These are phyloP conservation scores for Polypedilum vanderplanki DNA, from an alignment of 1,140 invertebrate species.

Conservation along the genomic window DNA sequence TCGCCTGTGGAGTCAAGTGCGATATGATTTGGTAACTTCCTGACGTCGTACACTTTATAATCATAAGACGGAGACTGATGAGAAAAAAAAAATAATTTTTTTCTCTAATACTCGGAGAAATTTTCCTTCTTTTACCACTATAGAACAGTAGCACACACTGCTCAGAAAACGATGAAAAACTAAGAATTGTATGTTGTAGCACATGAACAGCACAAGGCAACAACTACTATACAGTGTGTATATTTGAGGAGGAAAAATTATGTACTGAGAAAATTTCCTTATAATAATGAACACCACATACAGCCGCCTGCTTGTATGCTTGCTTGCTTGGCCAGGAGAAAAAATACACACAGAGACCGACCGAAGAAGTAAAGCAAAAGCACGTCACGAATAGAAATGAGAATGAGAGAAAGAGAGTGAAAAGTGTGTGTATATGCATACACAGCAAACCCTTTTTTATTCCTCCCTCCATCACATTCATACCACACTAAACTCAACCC, in stretches of 20 bases:
- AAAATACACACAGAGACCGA: not conserved
- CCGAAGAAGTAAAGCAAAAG: not conserved
- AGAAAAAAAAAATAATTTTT: not conserved
- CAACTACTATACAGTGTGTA: no score
- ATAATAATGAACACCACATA: not conserved
- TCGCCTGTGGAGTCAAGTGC: slow-evolving; percentile 27
- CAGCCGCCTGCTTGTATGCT: no score
- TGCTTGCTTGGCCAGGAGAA: no score
- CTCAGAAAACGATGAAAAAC: not conserved
- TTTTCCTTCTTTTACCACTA: not conserved
- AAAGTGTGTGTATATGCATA: not conserved
- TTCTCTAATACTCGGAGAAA: not conserved
- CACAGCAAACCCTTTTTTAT: no score
- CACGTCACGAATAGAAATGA: not conserved
- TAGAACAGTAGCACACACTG: not conserved
- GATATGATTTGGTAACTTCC: slow-evolving; percentile 23
- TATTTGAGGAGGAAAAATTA: no score
- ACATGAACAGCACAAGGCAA: not conserved
- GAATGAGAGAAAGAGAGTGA: not conserved
- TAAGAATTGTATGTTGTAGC: not conserved
- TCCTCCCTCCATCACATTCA: no score
- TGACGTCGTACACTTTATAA: slow-evolving; percentile 26
- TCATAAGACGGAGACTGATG: not conserved
- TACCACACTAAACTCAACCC: no score
- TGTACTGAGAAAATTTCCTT: slow-evolving; percentile 18